phyloP scores from a whole-genome alignment of 1,140 invertebrate species.

The Drosophila ironensis region DNA sequence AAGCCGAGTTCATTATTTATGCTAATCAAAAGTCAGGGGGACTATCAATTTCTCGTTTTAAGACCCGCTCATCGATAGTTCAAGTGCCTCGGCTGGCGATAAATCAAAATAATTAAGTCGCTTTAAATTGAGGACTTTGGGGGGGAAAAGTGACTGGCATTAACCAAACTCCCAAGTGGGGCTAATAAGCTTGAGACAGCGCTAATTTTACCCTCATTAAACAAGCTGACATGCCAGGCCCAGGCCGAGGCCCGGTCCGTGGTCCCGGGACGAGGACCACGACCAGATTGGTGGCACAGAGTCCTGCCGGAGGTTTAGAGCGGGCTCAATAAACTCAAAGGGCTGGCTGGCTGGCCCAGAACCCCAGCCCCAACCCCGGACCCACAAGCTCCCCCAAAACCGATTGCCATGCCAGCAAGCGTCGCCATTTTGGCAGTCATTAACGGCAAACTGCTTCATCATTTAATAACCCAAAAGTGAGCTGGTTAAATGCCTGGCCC shows the following conservation, averaged over 20 bases:
- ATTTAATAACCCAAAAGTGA: constrained; percentile 81
- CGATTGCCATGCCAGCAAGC: constrained; percentile 42
- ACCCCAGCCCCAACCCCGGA: neutral
- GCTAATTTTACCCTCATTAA: constrained; percentile 81
- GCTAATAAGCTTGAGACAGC: constrained; percentile 79
- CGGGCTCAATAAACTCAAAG: constrained; percentile 73
- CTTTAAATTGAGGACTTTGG: constrained; percentile 61
- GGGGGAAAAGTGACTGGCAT: constrained; percentile 73
- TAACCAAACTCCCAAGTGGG: constrained; percentile 76
- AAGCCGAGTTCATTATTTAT: constrained; percentile 40
- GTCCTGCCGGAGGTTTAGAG: constrained; percentile 62
- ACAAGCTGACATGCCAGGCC: constrained; percentile 72
- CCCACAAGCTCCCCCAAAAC: neutral
- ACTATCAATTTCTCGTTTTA: constrained; percentile 47
- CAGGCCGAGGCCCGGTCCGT: constrained; percentile 12
- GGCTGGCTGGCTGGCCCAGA: constrained; percentile 45
- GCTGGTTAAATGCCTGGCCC: constrained; percentile 74
- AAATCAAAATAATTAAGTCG: constrained; percentile 78
- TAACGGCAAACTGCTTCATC: constrained; percentile 80
- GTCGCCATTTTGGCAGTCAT: constrained; percentile 76
- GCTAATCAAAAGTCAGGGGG: constrained; percentile 40
- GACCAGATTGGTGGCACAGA: constrained; percentile 37
- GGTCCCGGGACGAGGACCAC: neutral
- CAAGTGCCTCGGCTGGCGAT: constrained; percentile 39
- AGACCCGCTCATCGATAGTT: constrained; percentile 38